These are phyloP conservation scores for Homalodisca vitripennis DNA, from an alignment of 1,140 invertebrate species.

Conservation along the genomic window DNA sequence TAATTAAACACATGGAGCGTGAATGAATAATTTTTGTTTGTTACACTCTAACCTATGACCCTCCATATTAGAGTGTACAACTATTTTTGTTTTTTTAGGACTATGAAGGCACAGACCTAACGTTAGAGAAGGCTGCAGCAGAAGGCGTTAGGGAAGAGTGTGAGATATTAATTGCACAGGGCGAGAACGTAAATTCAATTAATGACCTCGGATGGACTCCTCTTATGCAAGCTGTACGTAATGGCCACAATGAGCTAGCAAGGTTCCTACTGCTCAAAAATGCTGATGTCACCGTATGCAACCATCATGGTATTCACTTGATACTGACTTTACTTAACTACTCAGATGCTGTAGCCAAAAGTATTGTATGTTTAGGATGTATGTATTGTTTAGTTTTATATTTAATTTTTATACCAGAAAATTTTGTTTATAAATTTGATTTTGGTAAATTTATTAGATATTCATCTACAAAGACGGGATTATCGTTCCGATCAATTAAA, in stretches of 20 bases:
- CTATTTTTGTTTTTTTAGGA: not conserved
- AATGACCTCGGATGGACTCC: not conserved
- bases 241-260: not conserved
- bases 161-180: not conserved
- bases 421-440: no score
- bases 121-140: not conserved
- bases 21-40: no score
- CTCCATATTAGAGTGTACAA: not conserved
- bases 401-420: no score
- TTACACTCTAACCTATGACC: not conserved
- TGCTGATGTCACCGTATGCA: not conserved
- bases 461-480: no score
- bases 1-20: no score
- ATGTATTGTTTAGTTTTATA: no score
- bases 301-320: not conserved
- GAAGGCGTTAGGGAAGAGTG: not conserved
- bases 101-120: not conserved
- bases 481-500: no score
- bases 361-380: no score
- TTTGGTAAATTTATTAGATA: no score
- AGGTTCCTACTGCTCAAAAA: not conserved
- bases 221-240: conserved; percentile 2
- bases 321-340: no score
- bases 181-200: not conserved
- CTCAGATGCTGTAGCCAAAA: no score